Percentiles rank a stretch among this genome's conserved stretches.
phyloP scores from a whole-genome alignment of 2,113 vertebrate species.

The Climacteris rufus region DNA sequence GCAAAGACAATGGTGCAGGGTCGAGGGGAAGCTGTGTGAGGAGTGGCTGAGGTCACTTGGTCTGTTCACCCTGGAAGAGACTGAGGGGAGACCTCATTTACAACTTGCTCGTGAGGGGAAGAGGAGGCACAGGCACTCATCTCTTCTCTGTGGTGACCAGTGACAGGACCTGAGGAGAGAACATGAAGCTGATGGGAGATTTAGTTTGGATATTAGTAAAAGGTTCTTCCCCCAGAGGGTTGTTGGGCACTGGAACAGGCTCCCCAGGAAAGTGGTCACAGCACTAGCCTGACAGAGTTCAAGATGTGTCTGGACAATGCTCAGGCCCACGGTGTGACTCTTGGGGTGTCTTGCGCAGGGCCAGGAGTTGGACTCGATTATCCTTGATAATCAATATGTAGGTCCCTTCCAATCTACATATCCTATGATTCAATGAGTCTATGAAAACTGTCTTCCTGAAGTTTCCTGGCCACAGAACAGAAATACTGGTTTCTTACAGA shows the following conservation, averaged over 20 bases:
- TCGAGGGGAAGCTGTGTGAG: accelerated
- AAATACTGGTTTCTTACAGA: background rate
- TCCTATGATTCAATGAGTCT: background rate
- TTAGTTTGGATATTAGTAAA: background rate
- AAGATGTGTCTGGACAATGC: background rate
- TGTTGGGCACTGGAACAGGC: background rate
- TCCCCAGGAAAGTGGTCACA: background rate
- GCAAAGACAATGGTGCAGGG: background rate
- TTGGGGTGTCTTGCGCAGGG: background rate
- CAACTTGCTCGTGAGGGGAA: background rate
- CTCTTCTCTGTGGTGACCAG: background rate
- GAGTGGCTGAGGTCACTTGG: background rate
- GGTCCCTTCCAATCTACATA: background rate
- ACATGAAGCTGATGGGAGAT: background rate
- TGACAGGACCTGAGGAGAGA: accelerated
- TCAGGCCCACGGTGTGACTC: background rate
- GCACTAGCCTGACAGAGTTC: background rate
- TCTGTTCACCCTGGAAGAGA: background rate
- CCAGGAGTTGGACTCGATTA: background rate
- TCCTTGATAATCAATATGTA: too few species aligned
- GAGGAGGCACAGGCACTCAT: accelerated
- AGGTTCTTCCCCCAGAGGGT: background rate
- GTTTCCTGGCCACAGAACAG: background rate
- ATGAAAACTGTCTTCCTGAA: background rate
- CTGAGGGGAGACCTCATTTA: background rate